These are phyloP conservation scores for Bambusicola thoracicus DNA, from an alignment of 2,113 vertebrate species.

Conservation along the genomic window DNA sequence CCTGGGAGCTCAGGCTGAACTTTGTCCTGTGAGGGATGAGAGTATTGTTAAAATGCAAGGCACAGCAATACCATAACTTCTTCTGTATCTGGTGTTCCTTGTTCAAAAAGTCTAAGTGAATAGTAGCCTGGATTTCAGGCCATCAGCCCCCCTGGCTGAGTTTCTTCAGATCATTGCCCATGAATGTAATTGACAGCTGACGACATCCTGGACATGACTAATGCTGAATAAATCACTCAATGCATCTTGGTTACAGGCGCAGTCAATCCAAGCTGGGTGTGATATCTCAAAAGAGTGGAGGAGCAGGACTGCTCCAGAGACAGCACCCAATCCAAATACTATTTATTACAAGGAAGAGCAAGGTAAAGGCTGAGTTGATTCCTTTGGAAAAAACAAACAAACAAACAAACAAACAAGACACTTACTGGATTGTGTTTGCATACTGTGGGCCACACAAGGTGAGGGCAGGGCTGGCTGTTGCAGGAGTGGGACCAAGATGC, in stretches of 20 bases:
- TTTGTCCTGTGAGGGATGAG: not conserved
- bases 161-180: not conserved
- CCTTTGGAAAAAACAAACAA: not conserved
- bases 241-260: not conserved
- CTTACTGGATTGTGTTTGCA: accelerated
- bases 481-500: not conserved
- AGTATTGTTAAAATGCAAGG: not conserved
- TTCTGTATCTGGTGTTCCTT: not conserved
- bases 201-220: not conserved
- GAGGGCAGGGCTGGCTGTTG: not conserved
- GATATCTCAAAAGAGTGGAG: accelerated
- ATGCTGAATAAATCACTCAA: accelerated
- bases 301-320: not conserved
- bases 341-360: not conserved
- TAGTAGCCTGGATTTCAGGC: not conserved
- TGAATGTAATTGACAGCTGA: not conserved
- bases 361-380: not conserved
- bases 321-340: accelerated
- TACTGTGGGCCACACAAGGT: not conserved
- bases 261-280: not conserved
- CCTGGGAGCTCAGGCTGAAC: not conserved
- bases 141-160: not conserved
- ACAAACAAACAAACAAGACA: not conserved
- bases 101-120: not conserved
- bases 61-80: not conserved